Base-by-base conservation (phyloP, 2,888 invertebrate species). In the Selenia dentaria region DNA sequence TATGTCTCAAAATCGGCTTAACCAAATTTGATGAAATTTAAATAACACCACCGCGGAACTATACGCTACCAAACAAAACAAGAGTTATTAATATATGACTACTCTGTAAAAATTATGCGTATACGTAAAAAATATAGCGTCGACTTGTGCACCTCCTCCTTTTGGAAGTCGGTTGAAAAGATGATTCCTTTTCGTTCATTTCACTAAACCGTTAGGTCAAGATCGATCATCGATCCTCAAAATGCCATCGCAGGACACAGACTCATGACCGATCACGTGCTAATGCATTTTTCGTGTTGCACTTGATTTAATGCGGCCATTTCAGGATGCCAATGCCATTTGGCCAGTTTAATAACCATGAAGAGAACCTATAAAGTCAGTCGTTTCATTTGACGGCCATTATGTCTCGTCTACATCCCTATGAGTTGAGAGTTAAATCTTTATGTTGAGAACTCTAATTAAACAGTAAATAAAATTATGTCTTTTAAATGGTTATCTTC, bases 231-330 rank as follows among this genome's bases (percentile, higher is more conserved):
- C 18, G 9, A 35, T 12, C 31, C 28, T 34, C 20, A 26, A 26
- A 37, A 18, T 32, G 26, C 18, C 20, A 25, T 34, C 26, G 27
- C 67, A 71, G 79, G 79, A 80, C 83, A 82, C 74, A 83, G 85
- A 88, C 73, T 74, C 81, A 88, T 83, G 76, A 72, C 57, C 71
- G 63, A 64, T 61, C 60, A 56, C 62, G 42, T 55, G 61, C 80
- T 89, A 90, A 90, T 90, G 90, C 89, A 89, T 87, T 89, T 89
- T 88, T 86, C 90, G 83, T 89, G 89, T 87, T 88, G 87, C 89
- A 87, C 86, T 89, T 84, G 89, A 86, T 85, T 88, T 86, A 88
- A 89, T 88, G 81, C 78, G 73, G 65, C 26, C 67, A 70, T 74
- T 74, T 67, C 71, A 70, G 67, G 40, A 38, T 22, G 42, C 33